These are phyloP conservation scores for Harlomillsia oculata DNA, from an alignment of 1,140 invertebrate species.

Conservation along the genomic window DNA sequence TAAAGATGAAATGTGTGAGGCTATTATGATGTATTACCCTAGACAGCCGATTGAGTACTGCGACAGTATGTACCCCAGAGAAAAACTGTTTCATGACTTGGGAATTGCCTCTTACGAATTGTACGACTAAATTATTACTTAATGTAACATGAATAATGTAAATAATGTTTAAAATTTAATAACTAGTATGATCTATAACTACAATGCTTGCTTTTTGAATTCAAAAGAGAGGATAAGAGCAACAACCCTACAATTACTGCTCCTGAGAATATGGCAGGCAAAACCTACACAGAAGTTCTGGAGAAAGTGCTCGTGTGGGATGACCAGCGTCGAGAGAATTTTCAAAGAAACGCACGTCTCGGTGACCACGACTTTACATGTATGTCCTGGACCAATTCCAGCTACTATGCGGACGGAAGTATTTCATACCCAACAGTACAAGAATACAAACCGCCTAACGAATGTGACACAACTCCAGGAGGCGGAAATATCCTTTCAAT, in stretches of 20 bases:
- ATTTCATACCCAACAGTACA: too few species aligned
- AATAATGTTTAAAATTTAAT: not conserved
- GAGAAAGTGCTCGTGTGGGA: too few species aligned
- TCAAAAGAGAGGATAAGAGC: not conserved
- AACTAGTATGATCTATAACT: too few species aligned
- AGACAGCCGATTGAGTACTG: constrained; percentile 61
- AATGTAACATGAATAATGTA: not conserved
- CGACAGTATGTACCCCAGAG: constrained; percentile 45
- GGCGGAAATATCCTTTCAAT: too few species aligned
- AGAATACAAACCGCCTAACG: too few species aligned
- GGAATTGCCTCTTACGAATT: not conserved
- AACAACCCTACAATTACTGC: not conserved
- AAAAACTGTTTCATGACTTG: constrained; percentile 1
- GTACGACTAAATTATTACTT: not conserved
- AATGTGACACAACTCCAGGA: too few species aligned
- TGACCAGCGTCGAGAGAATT: too few species aligned
- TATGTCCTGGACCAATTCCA: too few species aligned
- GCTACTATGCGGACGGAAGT: too few species aligned
- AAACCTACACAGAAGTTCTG: not conserved
- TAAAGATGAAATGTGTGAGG: constrained; percentile 74
- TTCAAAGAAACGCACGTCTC: too few species aligned
- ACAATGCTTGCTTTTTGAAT: too few species aligned
- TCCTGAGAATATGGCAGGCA: not conserved
- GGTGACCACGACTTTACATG: too few species aligned
- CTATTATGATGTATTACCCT: constrained; percentile 74